These are phyloP conservation scores for Lordiphosa stackelbergi DNA, from an alignment of 1,140 invertebrate genomes.

Conservation along the genomic window DNA sequence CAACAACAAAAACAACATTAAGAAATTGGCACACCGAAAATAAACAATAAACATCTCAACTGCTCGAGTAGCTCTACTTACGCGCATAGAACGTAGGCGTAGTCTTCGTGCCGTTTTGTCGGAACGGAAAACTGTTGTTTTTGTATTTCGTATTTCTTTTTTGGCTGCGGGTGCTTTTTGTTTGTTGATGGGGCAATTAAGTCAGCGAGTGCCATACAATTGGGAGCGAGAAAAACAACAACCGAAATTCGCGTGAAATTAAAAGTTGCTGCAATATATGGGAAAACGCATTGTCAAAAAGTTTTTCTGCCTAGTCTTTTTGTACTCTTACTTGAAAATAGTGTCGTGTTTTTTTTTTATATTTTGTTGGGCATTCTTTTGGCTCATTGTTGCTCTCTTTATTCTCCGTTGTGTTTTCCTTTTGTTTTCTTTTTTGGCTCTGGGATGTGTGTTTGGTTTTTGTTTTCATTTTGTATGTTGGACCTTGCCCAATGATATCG, in stretches of 20 bases:
- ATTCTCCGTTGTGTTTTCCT: constrained; percentile 15
- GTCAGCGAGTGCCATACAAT: constrained; percentile 23
- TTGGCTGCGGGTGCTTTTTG: constrained; percentile 17
- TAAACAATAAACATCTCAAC: constrained; percentile 60
- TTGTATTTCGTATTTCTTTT: constrained; percentile 7
- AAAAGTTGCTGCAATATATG: constrained; percentile 49
- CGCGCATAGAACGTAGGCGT: constrained; percentile 14
- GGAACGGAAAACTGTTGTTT: constrained; percentile 34
- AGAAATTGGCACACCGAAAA: constrained; percentile 63
- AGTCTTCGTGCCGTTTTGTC: constrained; percentile 11
- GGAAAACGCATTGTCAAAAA: constrained; percentile 45
- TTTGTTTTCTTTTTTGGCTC: constrained; percentile 10
- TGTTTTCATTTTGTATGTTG: constrained; percentile 2
- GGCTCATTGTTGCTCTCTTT: constrained; percentile 30
- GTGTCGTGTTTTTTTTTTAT: constrained; percentile 35
- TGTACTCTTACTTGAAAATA: constrained; percentile 35
- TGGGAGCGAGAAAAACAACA: constrained; percentile 9
- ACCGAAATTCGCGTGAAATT: constrained; percentile 45
- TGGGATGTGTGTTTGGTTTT: constrained; percentile 6
- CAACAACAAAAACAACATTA: constrained; percentile 13
- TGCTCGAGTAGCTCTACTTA: constrained; percentile 47
- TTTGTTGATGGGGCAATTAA: constrained; percentile 50
- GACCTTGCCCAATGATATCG: constrained; percentile 29
- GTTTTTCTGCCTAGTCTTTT: constrained; percentile 46
- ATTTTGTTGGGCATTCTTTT: constrained; percentile 12